Conservation (phyloP, 2,797 vertebrate genomes). For the Ctenopoma multispine region DNA sequence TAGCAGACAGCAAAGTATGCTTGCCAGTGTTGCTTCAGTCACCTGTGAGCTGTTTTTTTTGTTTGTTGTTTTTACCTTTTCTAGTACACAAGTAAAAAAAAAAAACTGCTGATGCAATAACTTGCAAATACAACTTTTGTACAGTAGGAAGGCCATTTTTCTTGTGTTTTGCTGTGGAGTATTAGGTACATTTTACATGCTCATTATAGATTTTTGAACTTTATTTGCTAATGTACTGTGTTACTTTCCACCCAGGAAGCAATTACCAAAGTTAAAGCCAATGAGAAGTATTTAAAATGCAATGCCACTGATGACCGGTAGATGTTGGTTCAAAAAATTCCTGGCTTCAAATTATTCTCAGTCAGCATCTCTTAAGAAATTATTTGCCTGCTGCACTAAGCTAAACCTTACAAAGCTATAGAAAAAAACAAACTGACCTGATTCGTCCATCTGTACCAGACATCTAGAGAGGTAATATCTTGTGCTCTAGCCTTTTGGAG, state of each 20-base stretch:
- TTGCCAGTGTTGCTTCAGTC: conserved; percentile 23
- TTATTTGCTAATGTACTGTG: too few species aligned
- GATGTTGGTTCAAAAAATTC: background rate
- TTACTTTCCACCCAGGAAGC: too few species aligned
- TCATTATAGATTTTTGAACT: too few species aligned
- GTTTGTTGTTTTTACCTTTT: background rate
- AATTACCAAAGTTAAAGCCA: background rate
- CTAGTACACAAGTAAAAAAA: background rate
- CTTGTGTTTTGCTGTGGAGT: too few species aligned
- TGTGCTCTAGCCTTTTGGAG: conserved; percentile 25
- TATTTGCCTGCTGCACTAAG: too few species aligned
- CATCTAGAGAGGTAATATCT: conserved; percentile 34
- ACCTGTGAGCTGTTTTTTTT: conserved; percentile 9
- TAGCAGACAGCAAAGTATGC: conserved; percentile 28
- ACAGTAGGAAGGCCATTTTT: too few species aligned
- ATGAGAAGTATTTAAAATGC: conserved; percentile 1
- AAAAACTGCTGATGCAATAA: too few species aligned
- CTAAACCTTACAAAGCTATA: background rate
- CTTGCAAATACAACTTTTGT: too few species aligned
- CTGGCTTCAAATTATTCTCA: too few species aligned
- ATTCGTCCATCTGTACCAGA: background rate
- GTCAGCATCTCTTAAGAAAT: background rate
- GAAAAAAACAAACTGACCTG: background rate
- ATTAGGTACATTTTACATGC: too few species aligned
- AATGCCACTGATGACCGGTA: background rate